Percentiles rank a stretch among this genome's conserved stretches.
phyloP scores from a whole-genome alignment of 2,888 invertebrate species.

The Amphipoea oculea region DNA sequence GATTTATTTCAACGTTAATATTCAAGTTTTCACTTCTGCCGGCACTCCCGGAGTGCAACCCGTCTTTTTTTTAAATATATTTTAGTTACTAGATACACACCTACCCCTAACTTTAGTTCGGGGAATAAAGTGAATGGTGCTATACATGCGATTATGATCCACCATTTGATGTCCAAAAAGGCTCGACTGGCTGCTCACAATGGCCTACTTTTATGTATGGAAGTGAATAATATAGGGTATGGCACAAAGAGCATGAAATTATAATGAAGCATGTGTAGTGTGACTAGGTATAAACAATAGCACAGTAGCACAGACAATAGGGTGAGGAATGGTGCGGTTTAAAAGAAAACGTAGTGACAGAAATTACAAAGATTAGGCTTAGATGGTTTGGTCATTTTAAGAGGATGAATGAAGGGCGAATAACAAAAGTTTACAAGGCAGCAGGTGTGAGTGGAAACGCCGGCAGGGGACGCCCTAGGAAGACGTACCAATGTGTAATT shows the following conservation, averaged over 20 bases:
- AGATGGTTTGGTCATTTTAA: background rate
- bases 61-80: background rate
- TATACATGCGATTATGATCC: background rate
- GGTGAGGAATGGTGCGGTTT: too few relatives aligned
- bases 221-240: background rate
- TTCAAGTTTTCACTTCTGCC: too few relatives aligned
- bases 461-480: too few relatives aligned
- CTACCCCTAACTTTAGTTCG: too few relatives aligned
- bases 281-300: background rate
- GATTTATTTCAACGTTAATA: too few relatives aligned
- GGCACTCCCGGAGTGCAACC: too few relatives aligned
- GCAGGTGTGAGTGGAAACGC: too few relatives aligned
- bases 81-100: too few relatives aligned
- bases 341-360: too few relatives aligned
- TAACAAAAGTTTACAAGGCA: background rate
- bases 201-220: background rate
- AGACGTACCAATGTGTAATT: too few relatives aligned
- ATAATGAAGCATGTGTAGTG: background rate
- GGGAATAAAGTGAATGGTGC: background rate
- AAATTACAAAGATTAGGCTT: background rate
- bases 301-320: too few relatives aligned
- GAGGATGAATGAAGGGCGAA: background rate
- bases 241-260: background rate
- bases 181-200: background rate
- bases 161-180: background rate